Evolutionary conservation across 2,888 invertebrate species (phyloP).

Genomic region (Erynnis tages): DNA sequence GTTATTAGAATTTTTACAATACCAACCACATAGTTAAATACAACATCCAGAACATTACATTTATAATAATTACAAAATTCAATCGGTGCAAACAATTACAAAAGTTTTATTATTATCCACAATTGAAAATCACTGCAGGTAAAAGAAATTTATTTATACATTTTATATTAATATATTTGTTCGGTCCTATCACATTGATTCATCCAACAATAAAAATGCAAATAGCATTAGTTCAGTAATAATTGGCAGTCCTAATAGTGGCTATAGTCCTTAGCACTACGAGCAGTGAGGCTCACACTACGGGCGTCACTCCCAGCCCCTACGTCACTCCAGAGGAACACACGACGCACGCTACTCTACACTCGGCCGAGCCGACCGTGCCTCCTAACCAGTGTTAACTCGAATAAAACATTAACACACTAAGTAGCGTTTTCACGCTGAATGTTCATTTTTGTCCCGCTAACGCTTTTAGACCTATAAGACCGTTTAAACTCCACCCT

Average conservation of each 20-base stretch:
- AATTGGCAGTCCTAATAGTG: conserved; percentile 72
- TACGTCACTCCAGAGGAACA: conserved; percentile 8
- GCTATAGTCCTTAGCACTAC: conserved; percentile 49
- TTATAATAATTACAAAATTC: conserved; percentile 74
- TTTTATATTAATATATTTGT: conserved; percentile 49
- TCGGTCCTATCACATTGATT: conserved; percentile 69
- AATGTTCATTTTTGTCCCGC: conserved; percentile 17
- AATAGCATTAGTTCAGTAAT: conserved; percentile 60
- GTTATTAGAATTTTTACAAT: conserved; percentile 74
- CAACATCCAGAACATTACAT: conserved; percentile 77
- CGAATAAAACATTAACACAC: conserved; percentile 17
- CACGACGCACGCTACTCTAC: conserved; percentile 12
- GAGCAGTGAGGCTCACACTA: conserved; percentile 30
- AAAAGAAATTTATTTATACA: conserved; percentile 59
- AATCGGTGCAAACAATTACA: conserved; percentile 76
- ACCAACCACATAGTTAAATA: conserved; percentile 74
- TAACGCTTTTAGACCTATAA: background rate
- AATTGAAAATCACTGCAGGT: conserved; percentile 52
- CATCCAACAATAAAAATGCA: conserved; percentile 66
- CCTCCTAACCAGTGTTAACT: background rate
- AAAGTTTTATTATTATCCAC: conserved; percentile 58
- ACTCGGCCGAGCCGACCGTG: background rate
- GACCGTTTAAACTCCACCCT: background rate
- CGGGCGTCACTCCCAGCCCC: background rate
- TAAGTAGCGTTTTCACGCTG: conserved; percentile 5